Evolutionary conservation across 2,888 invertebrate species (phyloP).

Genomic region (Orthosia gothica): DNA sequence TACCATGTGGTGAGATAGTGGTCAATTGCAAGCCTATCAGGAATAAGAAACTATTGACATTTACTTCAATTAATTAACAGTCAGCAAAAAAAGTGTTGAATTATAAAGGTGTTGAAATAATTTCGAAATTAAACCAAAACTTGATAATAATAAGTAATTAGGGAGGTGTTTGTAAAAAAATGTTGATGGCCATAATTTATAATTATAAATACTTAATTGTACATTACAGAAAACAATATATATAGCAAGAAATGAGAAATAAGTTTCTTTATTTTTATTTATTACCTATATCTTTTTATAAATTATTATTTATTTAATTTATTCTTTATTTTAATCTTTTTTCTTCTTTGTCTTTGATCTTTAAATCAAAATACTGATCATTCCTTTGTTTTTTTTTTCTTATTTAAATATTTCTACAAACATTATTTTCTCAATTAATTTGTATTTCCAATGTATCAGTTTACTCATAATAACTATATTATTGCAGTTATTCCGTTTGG

Average conservation of each 20-base stretch:
- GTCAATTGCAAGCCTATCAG: no score
- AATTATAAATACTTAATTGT: not conserved
- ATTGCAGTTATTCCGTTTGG: constrained; percentile 69
- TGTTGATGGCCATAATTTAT: no score
- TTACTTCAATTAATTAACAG: not conserved
- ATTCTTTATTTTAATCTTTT: not conserved
- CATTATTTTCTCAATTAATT: not conserved
- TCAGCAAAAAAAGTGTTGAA: not conserved
- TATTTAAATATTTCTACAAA: no score
- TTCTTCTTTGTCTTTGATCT: not conserved
- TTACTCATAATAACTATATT: not conserved
- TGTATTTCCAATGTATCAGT: not conserved
- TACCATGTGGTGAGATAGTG: no score
- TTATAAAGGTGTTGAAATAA: not conserved
- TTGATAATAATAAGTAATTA: not conserved
- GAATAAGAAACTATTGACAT: not conserved
- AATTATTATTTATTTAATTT: no score
- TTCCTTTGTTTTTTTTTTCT: no score
- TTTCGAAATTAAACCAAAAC: not conserved
- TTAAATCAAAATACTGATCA: not conserved
- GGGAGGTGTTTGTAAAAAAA: not conserved
- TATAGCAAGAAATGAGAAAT: not conserved
- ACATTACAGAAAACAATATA: not conserved
- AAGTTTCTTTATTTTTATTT: not conserved
- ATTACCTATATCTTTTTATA: no score